Evolutionary conservation across 2,797 vertebrate species (phyloP).

Genomic region (Microctenopoma lineatum): DNA sequence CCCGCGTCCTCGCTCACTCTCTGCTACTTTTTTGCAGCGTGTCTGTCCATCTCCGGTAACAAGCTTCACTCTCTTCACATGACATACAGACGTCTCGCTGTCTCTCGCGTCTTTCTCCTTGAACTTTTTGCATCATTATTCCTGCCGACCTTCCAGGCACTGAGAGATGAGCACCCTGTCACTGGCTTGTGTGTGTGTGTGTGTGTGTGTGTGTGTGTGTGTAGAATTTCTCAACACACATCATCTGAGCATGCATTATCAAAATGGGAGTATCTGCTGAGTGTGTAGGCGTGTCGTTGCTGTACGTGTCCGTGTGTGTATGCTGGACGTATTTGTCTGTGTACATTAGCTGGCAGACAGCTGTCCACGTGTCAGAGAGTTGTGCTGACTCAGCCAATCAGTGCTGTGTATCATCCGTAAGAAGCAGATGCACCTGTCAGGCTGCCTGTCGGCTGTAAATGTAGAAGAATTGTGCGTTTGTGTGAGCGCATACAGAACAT

Average conservation of each 20-base stretch:
- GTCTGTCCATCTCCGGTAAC: constrained; percentile 39
- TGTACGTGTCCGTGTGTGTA: not conserved
- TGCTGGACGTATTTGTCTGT: constrained; percentile 5
- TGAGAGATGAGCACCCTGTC: constrained; percentile 15
- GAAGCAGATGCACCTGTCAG: constrained; percentile 48
- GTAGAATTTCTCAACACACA: not conserved
- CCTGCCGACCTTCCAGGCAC: constrained; percentile 29
- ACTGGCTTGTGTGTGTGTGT: constrained; percentile 5
- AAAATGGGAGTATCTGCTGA: not conserved
- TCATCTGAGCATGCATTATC: constrained; percentile 1
- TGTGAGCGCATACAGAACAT: constrained; percentile 30
- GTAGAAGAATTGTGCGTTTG: constrained; percentile 40
- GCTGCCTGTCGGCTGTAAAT: constrained; percentile 26
- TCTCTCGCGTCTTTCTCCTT: constrained; percentile 37
- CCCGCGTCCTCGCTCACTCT: not conserved
- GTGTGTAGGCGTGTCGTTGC: constrained; percentile 1
- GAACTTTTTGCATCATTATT: constrained; percentile 51
- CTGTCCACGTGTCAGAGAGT: constrained; percentile 30
- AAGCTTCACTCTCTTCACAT: constrained; percentile 32
- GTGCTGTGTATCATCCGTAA: not conserved
- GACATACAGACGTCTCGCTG: constrained; percentile 32
- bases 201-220: constrained; percentile 9
- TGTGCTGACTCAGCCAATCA: constrained; percentile 58
- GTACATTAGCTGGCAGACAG: constrained; percentile 17
- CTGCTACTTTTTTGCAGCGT: not conserved